Percentiles rank a stretch among this genome's conserved stretches.
These are phyloP conservation scores for Oegoconia quadripuncta DNA, from an alignment of 2,888 invertebrate species.

Conservation along the genomic window DNA sequence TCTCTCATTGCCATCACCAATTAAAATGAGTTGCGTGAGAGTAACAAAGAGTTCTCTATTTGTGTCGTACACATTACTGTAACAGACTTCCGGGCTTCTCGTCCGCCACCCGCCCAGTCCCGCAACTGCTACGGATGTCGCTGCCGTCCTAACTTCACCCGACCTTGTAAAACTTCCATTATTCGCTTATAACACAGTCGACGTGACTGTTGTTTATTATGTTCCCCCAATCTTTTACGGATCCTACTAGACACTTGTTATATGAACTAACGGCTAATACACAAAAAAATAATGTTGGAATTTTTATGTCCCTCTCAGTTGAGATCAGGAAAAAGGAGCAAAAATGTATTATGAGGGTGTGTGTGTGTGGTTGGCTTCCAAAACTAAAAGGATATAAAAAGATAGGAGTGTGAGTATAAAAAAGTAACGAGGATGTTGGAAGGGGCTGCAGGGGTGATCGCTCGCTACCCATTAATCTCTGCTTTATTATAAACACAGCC, in stretches of 20 bases:
- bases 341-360: constrained; percentile 54
- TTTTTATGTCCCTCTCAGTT: constrained; percentile 34
- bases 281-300: constrained; percentile 30
- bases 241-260: constrained; percentile 5
- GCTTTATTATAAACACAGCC: constrained; percentile 70
- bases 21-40: constrained; percentile 44
- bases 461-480: constrained; percentile 60
- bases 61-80: constrained; percentile 33
- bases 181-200: background rate
- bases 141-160: constrained; percentile 16
- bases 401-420: constrained; percentile 50
- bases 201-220: constrained; percentile 1
- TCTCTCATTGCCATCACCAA: constrained; percentile 5
- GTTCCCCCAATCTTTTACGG: constrained; percentile 1
- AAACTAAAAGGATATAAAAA: too few relatives aligned
- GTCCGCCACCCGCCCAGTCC: background rate
- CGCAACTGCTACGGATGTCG: constrained; percentile 19
- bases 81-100: constrained; percentile 15
- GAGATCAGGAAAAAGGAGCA: constrained; percentile 51
- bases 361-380: constrained; percentile 51
- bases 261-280: constrained; percentile 5
- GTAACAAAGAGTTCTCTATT: constrained; percentile 44
- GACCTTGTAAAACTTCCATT: constrained; percentile 5
- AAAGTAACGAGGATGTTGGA: constrained; percentile 57
- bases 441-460: constrained; percentile 29